These are phyloP conservation scores for Epiblema foenella DNA, from an alignment of 2,888 invertebrate genomes.

Conservation along the genomic window DNA sequence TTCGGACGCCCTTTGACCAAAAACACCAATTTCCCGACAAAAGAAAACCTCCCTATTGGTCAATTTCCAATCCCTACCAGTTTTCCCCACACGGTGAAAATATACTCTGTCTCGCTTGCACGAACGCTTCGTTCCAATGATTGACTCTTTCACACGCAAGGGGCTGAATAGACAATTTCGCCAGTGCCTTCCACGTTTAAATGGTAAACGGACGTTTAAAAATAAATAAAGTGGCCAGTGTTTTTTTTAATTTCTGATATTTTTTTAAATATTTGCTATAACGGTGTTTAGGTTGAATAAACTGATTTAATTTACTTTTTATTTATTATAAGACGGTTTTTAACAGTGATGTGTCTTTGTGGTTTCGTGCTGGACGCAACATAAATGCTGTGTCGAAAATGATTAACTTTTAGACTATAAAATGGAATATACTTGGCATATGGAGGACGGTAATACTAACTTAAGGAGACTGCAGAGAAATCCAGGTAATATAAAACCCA, in stretches of 20 bases:
- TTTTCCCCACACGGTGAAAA: constrained; percentile 68
- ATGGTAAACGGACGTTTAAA: constrained; percentile 74
- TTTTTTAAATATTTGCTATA: not conserved
- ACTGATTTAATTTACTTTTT: constrained; percentile 9
- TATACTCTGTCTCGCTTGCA: constrained; percentile 61
- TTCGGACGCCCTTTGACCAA: constrained; percentile 51
- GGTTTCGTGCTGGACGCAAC: constrained; percentile 58
- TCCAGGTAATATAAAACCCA: constrained; percentile 70
- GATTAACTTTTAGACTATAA: constrained; percentile 51
- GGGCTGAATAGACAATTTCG: constrained; percentile 64
- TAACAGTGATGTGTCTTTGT: constrained; percentile 54
- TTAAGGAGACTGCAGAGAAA: constrained; percentile 62
- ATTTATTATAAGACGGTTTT: constrained; percentile 8
- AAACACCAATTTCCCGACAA: constrained; percentile 45
- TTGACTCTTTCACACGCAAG: constrained; percentile 65
- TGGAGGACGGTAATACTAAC: constrained; percentile 69
- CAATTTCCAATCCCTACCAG: constrained; percentile 58
- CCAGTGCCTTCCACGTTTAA: constrained; percentile 78
- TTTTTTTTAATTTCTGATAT: constrained; percentile 39
- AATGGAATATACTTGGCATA: constrained; percentile 82
- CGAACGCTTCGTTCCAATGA: constrained; percentile 52
- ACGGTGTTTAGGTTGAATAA: constrained; percentile 20
- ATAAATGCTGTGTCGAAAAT: constrained; percentile 46
- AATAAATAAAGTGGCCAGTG: constrained; percentile 53
- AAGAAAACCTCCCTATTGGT: constrained; percentile 63